Evolutionary conservation across 1,140 invertebrate genomes (phyloP), one percentile per base, ranked within the genome.

Genomic region (Reticulitermes speratus): DNA sequence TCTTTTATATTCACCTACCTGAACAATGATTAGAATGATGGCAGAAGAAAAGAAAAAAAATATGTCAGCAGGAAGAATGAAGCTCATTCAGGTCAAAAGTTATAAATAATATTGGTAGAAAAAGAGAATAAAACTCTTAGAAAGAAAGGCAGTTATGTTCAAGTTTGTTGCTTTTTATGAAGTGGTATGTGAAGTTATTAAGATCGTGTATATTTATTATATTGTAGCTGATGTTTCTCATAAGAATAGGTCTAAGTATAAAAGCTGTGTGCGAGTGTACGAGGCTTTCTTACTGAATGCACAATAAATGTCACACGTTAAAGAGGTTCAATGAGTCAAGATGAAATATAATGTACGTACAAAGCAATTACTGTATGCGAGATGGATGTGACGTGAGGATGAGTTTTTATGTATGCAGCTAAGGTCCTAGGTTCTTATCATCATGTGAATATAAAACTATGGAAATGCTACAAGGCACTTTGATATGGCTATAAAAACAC

Each of bases 251-350:
- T 23, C 45, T 55, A 55, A 16, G 52, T 55, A 55, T 21, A 55
- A 55, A 55, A 30, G n/a, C n/a, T n/a, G n/a, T 75, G 65, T 75
- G 0, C 65, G 0, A 8, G 65, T 2, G n/a, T 30, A 30, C 65
- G 65, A 5, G 14, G 65, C 14, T 30, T 75, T 75, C 25, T 30
- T 75, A 75, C 16, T 75, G 25, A 75, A 30, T n/a, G 65, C 8
- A n/a, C n/a, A 30, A 75, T 75, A 75, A 75, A 75, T 75, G 65
- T 75, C 65, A 75, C 65, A 75, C n/a, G 25, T 75, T 75, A 75
- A 38, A 9, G n/a, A 75, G 65, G 65, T 75, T 75, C 65, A 75
- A 65, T 65, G 65, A 75, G 25, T 75, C n/a, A 75, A n/a, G 25
- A 75, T 30, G 65, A 75, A 75, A 75, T 25, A 30, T 6, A 75